phyloP scores from a whole-genome alignment of 2,113 vertebrate genomes.

The Nettapus auritus region DNA sequence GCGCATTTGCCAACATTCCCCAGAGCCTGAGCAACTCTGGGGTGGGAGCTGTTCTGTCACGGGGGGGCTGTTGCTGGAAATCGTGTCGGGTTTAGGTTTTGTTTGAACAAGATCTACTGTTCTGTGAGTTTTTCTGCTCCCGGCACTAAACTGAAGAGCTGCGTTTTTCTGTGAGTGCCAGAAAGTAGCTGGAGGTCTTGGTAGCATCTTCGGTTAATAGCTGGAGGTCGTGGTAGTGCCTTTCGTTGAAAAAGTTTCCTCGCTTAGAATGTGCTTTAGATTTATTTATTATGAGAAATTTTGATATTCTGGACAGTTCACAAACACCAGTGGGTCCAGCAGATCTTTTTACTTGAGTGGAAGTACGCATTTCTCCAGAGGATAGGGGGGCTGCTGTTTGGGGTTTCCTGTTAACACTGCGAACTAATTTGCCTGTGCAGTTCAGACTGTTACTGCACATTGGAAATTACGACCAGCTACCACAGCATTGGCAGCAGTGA shows the following conservation, averaged over 20 bases:
- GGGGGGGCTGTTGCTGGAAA: slow-evolving; percentile 34
- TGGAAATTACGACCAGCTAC: neutral
- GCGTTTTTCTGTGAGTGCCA: neutral
- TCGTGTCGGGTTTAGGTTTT: neutral
- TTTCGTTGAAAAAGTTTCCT: neutral
- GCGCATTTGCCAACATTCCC: fast-evolving
- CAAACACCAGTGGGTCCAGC: neutral
- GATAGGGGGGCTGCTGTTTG: neutral
- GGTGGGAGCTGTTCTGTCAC: neutral
- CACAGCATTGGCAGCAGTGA: neutral
- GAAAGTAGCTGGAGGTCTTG: neutral
- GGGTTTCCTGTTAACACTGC: neutral
- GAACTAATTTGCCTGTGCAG: neutral
- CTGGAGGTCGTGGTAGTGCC: neutral
- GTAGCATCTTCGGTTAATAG: neutral
- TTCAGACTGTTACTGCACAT: neutral
- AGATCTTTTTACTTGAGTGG: neutral
- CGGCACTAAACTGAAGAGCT: neutral
- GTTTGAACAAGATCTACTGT: neutral
- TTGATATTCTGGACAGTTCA: neutral
- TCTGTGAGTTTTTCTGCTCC: neutral
- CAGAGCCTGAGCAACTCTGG: neutral
- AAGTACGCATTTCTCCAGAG: neutral
- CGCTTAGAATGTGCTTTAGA: neutral
- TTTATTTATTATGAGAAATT: neutral